Evolutionary conservation across 2,797 vertebrate species (phyloP).

Genomic region (Melanotaenia maccullochi): DNA sequence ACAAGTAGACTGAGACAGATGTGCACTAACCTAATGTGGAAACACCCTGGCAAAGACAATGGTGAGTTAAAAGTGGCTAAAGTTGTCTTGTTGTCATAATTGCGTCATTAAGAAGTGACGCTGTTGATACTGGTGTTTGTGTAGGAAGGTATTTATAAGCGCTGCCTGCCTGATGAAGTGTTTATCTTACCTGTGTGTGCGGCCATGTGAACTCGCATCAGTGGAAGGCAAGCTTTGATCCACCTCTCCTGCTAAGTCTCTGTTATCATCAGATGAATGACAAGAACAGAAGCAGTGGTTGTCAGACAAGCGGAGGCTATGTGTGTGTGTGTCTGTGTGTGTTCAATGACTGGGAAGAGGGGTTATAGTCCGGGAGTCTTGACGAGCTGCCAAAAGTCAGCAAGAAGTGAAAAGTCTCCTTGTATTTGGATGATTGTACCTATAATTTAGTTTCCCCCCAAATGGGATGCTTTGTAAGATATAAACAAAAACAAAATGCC

Average conservation of each 20-base stretch:
- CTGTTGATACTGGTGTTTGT: background rate
- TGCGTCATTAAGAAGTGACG: constrained; percentile 4
- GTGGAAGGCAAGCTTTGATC: constrained; percentile 49
- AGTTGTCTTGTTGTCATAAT: background rate
- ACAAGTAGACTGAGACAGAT: background rate
- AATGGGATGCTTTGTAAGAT: no score
- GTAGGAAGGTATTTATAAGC: background rate
- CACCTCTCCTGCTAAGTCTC: constrained; percentile 20
- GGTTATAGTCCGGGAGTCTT: constrained; percentile 33
- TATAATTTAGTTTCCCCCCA: background rate
- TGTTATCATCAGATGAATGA: constrained; percentile 37
- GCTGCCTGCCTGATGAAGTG: background rate
- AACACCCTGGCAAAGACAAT: constrained; percentile 10
- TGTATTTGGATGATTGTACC: background rate
- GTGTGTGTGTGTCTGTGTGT: background rate
- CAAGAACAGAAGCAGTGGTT: constrained; percentile 1
- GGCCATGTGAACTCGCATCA: constrained; percentile 50
- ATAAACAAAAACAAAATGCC: no score
- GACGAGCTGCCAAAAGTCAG: constrained; percentile 12
- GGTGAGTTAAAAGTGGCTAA: constrained; percentile 39
- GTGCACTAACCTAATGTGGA: background rate
- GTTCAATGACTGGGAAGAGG: constrained; percentile 4
- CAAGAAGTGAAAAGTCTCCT: constrained; percentile 14
- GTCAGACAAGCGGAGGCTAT: background rate
- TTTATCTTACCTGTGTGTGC: constrained; percentile 57